Conservation (phyloP, 2,797 vertebrate genomes). For the Apodemus agrarius region DNA sequence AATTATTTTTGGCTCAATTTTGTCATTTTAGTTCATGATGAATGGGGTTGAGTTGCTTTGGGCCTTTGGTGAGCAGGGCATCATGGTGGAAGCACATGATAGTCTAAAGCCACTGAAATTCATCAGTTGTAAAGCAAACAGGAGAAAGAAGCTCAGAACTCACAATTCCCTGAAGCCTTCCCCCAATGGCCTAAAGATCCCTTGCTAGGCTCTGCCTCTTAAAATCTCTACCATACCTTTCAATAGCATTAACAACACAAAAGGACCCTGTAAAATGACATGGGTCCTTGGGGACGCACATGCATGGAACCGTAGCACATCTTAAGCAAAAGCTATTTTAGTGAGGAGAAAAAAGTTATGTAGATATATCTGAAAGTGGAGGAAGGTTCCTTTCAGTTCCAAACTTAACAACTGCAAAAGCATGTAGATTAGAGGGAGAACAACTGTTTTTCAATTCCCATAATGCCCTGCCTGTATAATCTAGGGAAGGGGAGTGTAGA, state of each 20-base stretch:
- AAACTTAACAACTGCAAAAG: neutral
- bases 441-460: neutral
- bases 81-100: neutral
- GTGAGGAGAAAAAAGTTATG: neutral
- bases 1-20: neutral
- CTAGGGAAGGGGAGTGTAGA: neutral
- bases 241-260: neutral
- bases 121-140: too few relatives aligned
- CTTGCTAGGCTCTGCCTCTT: neutral
- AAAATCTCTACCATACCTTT: neutral
- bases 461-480: neutral
- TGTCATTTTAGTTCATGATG: neutral
- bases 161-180: neutral
- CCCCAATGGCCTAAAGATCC: neutral
- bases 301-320: neutral
- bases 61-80: neutral
- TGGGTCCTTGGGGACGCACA: too few relatives aligned
- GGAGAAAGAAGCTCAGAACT: neutral
- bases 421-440: neutral
- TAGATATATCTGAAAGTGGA: neutral
- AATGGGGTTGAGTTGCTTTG: neutral
- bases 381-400: neutral
- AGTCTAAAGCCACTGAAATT: neutral
- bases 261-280: neutral
- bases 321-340: neutral